A percentile compares a stretch with the other conserved stretches of the same genome.
Evolutionary conservation across 2,797 vertebrate genomes (phyloP).

Genomic region (Champsocephalus esox): DNA sequence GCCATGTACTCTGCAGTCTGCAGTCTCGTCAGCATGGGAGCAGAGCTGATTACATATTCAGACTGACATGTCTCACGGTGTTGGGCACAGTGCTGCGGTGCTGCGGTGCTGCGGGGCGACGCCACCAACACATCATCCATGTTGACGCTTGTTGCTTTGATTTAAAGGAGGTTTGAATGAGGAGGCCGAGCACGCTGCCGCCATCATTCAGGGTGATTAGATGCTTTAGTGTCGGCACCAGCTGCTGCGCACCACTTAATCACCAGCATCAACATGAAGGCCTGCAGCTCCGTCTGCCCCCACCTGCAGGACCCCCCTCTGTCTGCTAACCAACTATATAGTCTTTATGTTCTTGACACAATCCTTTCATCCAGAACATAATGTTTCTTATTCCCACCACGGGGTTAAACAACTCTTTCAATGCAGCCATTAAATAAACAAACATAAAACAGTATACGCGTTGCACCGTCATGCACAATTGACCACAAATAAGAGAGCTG

Average conservation of each 20-base stretch:
- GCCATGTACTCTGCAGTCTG: constrained; percentile 43
- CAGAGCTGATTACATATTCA: constrained; percentile 57
- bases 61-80: constrained; percentile 64
- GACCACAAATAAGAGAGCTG: background rate
- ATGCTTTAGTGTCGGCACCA: constrained; percentile 74
- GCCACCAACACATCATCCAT: constrained; percentile 52
- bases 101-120: constrained; percentile 4
- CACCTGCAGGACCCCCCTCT: constrained; percentile 30
- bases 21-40: constrained; percentile 55
- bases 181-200: constrained; percentile 36
- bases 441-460: background rate
- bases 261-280: constrained; percentile 49
- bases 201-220: constrained; percentile 76
- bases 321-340: too few relatives aligned
- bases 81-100: constrained; percentile 48
- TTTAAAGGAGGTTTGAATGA: constrained; percentile 65
- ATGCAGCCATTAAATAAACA: background rate
- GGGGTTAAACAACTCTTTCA: background rate
- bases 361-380: too few relatives aligned
- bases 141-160: constrained; percentile 66
- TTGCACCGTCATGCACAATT: background rate
- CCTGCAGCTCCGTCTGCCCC: constrained; percentile 36
- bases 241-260: constrained; percentile 73
- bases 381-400: background rate
- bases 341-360: background rate